These are phyloP conservation scores for Malaclemys terrapin DNA, from an alignment of 2,113 vertebrate genomes.

Conservation along the genomic window DNA sequence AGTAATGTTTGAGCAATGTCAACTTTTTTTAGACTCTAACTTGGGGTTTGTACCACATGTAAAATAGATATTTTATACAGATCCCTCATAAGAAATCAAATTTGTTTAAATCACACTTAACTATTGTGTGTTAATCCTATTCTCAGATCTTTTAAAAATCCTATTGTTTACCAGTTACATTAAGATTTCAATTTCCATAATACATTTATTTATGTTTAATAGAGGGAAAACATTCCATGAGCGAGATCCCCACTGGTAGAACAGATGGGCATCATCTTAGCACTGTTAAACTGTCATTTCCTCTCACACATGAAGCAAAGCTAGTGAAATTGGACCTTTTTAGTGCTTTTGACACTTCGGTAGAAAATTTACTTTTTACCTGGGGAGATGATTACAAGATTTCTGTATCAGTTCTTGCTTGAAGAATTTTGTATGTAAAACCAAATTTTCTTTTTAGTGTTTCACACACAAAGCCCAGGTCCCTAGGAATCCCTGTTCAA, in stretches of 20 bases:
- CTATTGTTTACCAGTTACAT: slow-evolving; percentile 1
- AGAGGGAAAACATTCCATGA: slow-evolving; percentile 4
- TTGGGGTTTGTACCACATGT: slow-evolving; percentile 8
- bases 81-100: slow-evolving; percentile 22
- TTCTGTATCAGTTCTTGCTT: slow-evolving; percentile 54
- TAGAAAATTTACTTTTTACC: slow-evolving; percentile 14
- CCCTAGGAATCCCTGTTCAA: slow-evolving; percentile 39
- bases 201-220: slow-evolving; percentile 40
- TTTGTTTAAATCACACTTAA: slow-evolving; percentile 33
- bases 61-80: slow-evolving; percentile 32
- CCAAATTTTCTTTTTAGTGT: slow-evolving; percentile 52
- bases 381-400: slow-evolving; percentile 14
- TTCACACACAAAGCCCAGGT: slow-evolving; percentile 43
- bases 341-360: slow-evolving; percentile 52
- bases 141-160: slow-evolving; percentile 44
- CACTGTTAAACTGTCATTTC: background rate
- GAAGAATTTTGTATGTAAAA: slow-evolving; percentile 69
- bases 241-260: slow-evolving; percentile 36
- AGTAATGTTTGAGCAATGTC: slow-evolving; percentile 36
- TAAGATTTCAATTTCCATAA: slow-evolving; percentile 10
- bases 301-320: slow-evolving; percentile 47
- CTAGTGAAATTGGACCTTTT: slow-evolving; percentile 59
- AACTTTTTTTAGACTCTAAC: slow-evolving; percentile 23
- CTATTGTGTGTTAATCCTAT: slow-evolving; percentile 4
- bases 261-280: slow-evolving; percentile 56